Percentiles rank a stretch among this genome's conserved stretches.
Evolutionary conservation across 2,797 vertebrate genomes (phyloP).

Genomic region (Malacoraja senta): DNA sequence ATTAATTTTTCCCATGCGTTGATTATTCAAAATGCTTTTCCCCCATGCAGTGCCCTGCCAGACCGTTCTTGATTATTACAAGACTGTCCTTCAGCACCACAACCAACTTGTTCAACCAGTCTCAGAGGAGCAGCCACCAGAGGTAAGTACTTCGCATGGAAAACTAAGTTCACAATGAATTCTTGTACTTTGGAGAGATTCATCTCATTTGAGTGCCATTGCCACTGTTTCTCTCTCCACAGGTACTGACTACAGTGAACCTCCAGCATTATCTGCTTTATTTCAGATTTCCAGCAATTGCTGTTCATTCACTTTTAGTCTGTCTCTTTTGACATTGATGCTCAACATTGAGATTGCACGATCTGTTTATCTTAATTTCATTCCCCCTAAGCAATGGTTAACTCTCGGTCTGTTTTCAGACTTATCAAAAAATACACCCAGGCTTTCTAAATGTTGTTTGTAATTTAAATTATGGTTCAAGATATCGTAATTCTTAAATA

Average conservation of each 20-base stretch:
- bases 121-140: constrained; percentile 78
- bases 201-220: background rate
- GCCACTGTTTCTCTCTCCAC: too few relatives aligned
- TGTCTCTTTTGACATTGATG: background rate
- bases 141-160: constrained; percentile 62
- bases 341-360: background rate
- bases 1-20: background rate
- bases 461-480: background rate
- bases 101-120: constrained; percentile 81
- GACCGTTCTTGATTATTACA: constrained; percentile 90
- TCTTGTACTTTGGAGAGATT: background rate
- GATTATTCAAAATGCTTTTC: constrained; percentile 43
- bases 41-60: constrained; percentile 82
- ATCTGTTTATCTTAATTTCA: background rate
- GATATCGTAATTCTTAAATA: background rate
- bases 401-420: background rate
- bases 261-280: too few relatives aligned
- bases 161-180: background rate
- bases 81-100: constrained; percentile 87
- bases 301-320: too few relatives aligned
- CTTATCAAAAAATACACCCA: background rate
- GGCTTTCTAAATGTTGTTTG: background rate
- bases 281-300: too few relatives aligned
- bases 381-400: background rate
- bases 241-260: too few relatives aligned